Evolutionary conservation across 2,888 invertebrate species (phyloP).

Genomic region (Acheta domesticus): DNA sequence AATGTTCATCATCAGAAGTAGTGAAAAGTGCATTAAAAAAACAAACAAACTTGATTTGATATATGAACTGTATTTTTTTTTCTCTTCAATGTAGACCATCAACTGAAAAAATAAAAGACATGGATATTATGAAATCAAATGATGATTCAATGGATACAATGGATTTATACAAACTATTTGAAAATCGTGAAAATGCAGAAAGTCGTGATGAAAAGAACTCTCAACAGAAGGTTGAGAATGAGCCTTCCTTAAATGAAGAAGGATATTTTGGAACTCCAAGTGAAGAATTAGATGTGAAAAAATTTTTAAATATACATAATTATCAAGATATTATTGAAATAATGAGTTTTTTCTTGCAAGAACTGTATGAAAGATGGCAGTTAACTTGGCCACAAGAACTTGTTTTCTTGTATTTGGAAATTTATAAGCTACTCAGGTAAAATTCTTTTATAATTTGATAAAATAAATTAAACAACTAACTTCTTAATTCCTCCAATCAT

Average conservation of each 20-base stretch:
- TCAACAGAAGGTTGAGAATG: neutral
- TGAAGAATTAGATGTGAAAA: slow-evolving; percentile 62
- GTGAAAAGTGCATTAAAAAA: slow-evolving; percentile 30
- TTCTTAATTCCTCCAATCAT: no score
- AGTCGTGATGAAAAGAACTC: slow-evolving; percentile 42
- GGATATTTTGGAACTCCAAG: slow-evolving; percentile 64
- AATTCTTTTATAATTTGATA: neutral
- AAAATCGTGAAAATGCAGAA: slow-evolving; percentile 44
- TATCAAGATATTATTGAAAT: slow-evolving; percentile 50
- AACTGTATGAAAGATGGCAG: slow-evolving; percentile 60
- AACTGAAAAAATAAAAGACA: slow-evolving; percentile 25
- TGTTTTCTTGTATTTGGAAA: slow-evolving; percentile 56
- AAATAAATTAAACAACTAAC: neutral
- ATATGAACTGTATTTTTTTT: slow-evolving; percentile 36
- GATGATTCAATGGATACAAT: slow-evolving; percentile 62
- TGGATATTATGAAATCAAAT: slow-evolving; percentile 38
- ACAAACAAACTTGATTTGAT: slow-evolving; percentile 34
- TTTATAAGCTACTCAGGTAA: slow-evolving; percentile 56
- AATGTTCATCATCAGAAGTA: neutral
- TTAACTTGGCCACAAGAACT: slow-evolving; percentile 63
- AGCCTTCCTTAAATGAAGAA: slow-evolving; percentile 42
- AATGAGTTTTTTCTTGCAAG: slow-evolving; percentile 57
- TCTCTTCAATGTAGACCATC: neutral
- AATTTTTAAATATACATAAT: slow-evolving; percentile 55
- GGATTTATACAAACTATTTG: slow-evolving; percentile 61